Base-by-base conservation (phyloP, 2,888 invertebrate species). In the Folsomia manolachei region DNA sequence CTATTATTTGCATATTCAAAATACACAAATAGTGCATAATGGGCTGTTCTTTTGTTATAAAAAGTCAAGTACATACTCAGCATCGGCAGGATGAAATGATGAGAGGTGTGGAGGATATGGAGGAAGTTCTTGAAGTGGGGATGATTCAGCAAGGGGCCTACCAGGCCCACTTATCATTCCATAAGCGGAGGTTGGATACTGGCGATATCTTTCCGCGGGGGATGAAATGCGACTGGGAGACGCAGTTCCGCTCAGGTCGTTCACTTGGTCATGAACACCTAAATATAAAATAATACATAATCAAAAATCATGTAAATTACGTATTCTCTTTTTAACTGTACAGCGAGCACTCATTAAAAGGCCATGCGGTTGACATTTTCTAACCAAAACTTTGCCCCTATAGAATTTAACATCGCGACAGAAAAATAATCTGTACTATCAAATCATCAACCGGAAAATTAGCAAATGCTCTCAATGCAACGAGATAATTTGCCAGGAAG, bases 131-230 rank as follows among this genome's bases (percentile, higher is more conserved):
- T 66, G 65, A 9, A 63, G 27, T 27, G 65, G 65, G 7, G 65
- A 66, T 2, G 23, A 21, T 4, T 66, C 52, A 2, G 14, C 18
- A 14, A 52, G 21, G 23, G 65, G 65, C 52, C 65, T 66, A 11
- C 65, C 65, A 11, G 65, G 65, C 24, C 65, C 65, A 66, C 65
- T 66, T 1, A 66, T 52, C 65, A 66, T 66, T 66, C 65, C 65
- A 66, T 66, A 66, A 1, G 64, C 14, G 21, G 52, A 2, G 7
- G n/a, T n/a, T n/a, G n/a, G n/a, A n/a, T n/a, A n/a, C n/a, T n/a
- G n/a, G n/a, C 27, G 7, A n/a, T 52, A 66, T n/a, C 65, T 39
- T 14, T 66, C 65, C 1, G 39, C 24, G 7, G 65, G 65, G 19
- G 65, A 66, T 2, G 65, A 18, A 2, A 66, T 66, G n/a, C 65